phyloP scores from a whole-genome alignment of 2,888 invertebrate genomes.

The Epinotia brunnichana region DNA sequence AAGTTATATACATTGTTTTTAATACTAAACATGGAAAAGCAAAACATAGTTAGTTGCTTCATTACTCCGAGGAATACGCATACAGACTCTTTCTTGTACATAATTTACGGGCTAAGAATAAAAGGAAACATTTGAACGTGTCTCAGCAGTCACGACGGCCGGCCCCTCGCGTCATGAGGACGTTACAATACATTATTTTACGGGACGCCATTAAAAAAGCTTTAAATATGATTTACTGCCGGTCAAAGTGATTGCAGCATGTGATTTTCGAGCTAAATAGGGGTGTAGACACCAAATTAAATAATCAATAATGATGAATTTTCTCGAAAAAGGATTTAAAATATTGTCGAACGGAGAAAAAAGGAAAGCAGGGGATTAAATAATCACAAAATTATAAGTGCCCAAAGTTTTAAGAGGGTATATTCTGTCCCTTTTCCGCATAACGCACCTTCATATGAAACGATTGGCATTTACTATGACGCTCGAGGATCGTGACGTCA shows the following conservation, averaged over 20 bases:
- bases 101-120: conserved; percentile 3
- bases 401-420: no score
- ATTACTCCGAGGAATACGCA: not conserved
- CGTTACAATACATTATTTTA: conserved; percentile 67
- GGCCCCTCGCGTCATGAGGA: conserved; percentile 48
- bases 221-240: conserved; percentile 78
- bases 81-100: not conserved
- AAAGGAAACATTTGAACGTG: conserved; percentile 48
- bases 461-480: no score
- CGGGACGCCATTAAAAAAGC: conserved; percentile 74
- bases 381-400: no score
- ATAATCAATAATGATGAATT: no score
- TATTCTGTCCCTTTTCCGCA: no score
- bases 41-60: not conserved
- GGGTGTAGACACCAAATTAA: no score
- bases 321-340: no score
- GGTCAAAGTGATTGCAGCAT: conserved; percentile 66
- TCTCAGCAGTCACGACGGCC: conserved; percentile 47
- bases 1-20: not conserved
- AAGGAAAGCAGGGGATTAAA: no score
- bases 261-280: conserved; percentile 70
- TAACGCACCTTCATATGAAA: no score
- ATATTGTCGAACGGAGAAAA: no score
- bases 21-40: not conserved
- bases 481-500: no score